Percentiles rank a stretch among this genome's conserved stretches.
Conservation (phyloP, 2,113 vertebrate genomes). For the Romanogobio albipinnatus region DNA sequence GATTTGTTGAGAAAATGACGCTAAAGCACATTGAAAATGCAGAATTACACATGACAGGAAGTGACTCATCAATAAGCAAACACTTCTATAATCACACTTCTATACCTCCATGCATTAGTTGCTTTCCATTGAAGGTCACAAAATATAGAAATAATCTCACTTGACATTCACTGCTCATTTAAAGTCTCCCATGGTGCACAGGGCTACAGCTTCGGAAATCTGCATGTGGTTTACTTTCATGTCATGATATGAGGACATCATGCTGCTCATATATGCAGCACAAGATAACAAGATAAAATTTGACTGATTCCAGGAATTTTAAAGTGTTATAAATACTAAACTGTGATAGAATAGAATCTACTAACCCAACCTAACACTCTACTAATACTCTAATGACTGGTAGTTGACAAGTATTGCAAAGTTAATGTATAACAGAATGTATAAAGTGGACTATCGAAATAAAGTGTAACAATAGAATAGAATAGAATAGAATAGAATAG, state of each 20-base stretch:
- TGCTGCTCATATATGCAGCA: background rate
- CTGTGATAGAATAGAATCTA: background rate
- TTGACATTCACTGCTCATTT: conserved; percentile 37
- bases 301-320: background rate
- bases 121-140: conserved; percentile 20
- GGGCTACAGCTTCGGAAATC: conserved; percentile 7
- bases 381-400: no score
- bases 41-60: background rate
- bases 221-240: conserved; percentile 39
- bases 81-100: conserved; percentile 40
- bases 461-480: no score
- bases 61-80: background rate
- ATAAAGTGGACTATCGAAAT: no score
- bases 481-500: no score
- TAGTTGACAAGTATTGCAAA: no score
- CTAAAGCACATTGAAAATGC: background rate
- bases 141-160: conserved; percentile 38
- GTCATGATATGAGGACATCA: conserved; percentile 15
- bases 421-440: no score
- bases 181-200: conserved; percentile 6
- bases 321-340: background rate
- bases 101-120: conserved; percentile 29
- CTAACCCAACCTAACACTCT: no score
- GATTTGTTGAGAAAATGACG: background rate
- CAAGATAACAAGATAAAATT: background rate